Evolutionary conservation across 2,113 vertebrate species (phyloP), one percentile per base, ranked within the genome.

Genomic region (Rhadina sibilatrix): DNA sequence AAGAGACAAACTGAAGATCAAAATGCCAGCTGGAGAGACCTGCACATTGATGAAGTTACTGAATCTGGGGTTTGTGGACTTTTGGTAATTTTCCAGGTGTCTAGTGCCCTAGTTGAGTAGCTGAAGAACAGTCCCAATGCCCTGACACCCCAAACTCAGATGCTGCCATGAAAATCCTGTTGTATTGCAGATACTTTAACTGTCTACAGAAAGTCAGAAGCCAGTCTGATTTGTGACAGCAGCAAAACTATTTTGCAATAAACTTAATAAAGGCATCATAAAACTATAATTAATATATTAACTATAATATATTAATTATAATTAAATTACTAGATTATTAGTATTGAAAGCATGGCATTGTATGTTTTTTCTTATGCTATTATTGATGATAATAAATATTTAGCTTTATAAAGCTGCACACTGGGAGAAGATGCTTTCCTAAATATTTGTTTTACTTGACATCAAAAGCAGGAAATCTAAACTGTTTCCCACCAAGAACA

Each of bases 391-490:
- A 89, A 85, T 13, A 82, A 54, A 56, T 79, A 83, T 52, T 90
- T 76, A 15, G 19, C 15, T 65, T 90, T 80, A 61, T 77, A 84
- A 81, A 82, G 22, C 44, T 78, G 59, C 57, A 94, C 25, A 69
- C 50, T 92, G 77, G 63, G 46, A 94, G 74, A 96, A 96, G 59
- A 25, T 9, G 2, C 74, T 44, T 81, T 84, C 78, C 90, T 72
- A 83, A 94, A 81, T 66, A 92, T 76, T 90, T 75, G 59, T 83
- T 93, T 95, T 93, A 35, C 80, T 92, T 83, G n/a, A 86, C 56
- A 92, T 89, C 46, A 88, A 95, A 96, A 96, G 70, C 83, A 87
- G 86, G 64, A 97, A 95, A 66, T 47, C 60, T 85, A 63, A 83
- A 87, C 81, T 54, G 14, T 80, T 59, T 95, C 88, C 82, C 86